These are phyloP conservation scores for Todiramphus chloris DNA, from an alignment of 2,113 vertebrate species.

Conservation along the genomic window DNA sequence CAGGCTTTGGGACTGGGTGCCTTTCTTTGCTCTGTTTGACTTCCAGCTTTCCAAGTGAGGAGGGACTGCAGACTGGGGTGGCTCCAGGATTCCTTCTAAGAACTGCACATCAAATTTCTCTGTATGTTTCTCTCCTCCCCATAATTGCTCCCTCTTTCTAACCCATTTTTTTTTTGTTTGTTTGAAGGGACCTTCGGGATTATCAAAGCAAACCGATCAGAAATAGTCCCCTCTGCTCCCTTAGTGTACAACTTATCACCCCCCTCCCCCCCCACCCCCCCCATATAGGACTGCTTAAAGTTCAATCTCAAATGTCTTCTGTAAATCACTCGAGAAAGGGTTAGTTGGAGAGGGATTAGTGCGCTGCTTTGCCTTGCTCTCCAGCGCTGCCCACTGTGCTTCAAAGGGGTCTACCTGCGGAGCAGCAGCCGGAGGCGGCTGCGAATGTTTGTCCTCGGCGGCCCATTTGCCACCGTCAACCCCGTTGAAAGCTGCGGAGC, in stretches of 20 bases:
- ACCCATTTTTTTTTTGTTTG: background rate
- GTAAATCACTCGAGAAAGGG: conserved; percentile 96
- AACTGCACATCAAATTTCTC: background rate
- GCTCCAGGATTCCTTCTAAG: conserved; percentile 33
- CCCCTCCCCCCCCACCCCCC: background rate
- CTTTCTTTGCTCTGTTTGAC: conserved; percentile 22
- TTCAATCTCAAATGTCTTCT: conserved; percentile 99
- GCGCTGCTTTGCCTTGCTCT: conserved; percentile 88
- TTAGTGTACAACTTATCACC: conserved; percentile 35
- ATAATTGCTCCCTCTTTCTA: conserved; percentile 1
- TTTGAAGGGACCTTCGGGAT: conserved; percentile 66
- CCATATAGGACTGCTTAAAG: conserved; percentile 76
- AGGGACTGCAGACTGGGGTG: background rate
- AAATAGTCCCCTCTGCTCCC: conserved; percentile 55
- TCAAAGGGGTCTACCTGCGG: conserved; percentile 89
- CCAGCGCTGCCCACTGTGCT: conserved; percentile 95
- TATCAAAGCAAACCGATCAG: conserved; percentile 59
- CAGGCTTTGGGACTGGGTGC: conserved; percentile 58
- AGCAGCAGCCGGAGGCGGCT: conserved; percentile 47
- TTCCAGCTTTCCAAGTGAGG: conserved; percentile 58
- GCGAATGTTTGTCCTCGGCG: conserved; percentile 69
- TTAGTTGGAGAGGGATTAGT: conserved; percentile 96
- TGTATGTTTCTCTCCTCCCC: background rate
- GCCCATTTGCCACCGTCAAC: conserved; percentile 79
- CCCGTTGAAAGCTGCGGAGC: conserved; percentile 87